phyloP scores from a whole-genome alignment of 2,888 invertebrate genomes.

The Ophraella communa region DNA sequence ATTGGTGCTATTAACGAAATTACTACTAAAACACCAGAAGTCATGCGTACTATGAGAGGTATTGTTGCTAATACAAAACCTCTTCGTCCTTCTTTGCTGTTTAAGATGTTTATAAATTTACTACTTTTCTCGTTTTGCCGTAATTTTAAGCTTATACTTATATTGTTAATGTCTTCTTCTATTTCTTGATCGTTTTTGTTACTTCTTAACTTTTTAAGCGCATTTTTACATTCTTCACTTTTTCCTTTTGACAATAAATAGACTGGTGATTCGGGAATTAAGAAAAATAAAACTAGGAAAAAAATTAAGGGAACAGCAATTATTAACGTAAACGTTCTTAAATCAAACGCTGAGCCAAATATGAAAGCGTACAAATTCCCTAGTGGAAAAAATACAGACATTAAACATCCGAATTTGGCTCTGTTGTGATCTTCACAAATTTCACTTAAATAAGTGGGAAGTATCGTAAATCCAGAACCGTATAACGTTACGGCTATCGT shows the following conservation, averaged over 20 bases:
- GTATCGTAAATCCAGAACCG: not conserved
- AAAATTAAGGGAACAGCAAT: not conserved
- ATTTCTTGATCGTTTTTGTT: not conserved
- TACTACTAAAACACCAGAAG: not conserved
- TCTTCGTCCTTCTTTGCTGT: not conserved
- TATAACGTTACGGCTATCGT: too few species aligned
- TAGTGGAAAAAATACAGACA: not conserved
- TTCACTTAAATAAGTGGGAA: not conserved
- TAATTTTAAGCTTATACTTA: not conserved
- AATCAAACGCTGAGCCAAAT: not conserved
- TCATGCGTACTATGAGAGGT: not conserved
- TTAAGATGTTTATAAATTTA: not conserved
- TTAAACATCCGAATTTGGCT: not conserved
- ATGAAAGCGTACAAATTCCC: not conserved
- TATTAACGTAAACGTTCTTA: not conserved
- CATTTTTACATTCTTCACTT: not conserved
- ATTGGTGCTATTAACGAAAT: not conserved
- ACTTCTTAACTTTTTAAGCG: not conserved
- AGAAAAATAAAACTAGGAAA: not conserved
- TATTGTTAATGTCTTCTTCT: not conserved
- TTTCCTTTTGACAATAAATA: not conserved
- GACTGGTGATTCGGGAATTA: not conserved
- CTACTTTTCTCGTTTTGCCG: not conserved
- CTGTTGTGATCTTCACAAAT: slow-evolving; percentile 4
- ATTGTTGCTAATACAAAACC: not conserved